Evolutionary conservation across 1,140 invertebrate species (phyloP), one percentile per base, ranked within the genome.

Genomic region (Halesus radiatus): DNA sequence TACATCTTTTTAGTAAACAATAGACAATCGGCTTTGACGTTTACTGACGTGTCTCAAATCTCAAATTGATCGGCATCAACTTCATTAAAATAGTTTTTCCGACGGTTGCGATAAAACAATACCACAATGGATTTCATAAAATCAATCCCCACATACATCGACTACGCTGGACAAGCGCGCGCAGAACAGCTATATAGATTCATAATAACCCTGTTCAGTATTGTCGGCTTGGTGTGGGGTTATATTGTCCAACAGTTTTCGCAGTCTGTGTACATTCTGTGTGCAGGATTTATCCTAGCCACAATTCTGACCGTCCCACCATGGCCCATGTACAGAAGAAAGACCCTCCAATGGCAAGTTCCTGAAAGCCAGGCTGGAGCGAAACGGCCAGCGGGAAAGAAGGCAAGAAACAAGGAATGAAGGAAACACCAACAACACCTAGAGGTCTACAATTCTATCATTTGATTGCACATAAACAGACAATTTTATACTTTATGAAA

Each of bases 241-340:
- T 98, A 97, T 79, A 92, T 96, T 22, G 96, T 97, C 85, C 97
- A 99, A 88, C 96, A 98, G 88, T 98, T 98, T 87, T 98, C 97
- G 0, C 96, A 98, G 87, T 98, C 97, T 6, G 94, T 98, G 20
- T 97, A 97, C 79, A 96, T 98, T 85, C 89, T 98, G n/a, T 95
- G 94, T 23, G 96, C 95, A 85, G 97, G 97, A 80, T 98, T 98
- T 87, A 88, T 95, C 0, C 88, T 98, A 80, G 96, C 96, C 66
- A 93, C 94, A 52, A 88, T 98, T 84, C 93, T 97, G 88, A 93
- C 93, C 86, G 85, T 98, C 85, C 97, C 97, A 56, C 96, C 97
- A 13, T 98, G 97, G 97, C 96, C 97, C 0, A 96, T 98, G 92
- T 98, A 96, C 85, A 91, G 96, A 37, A 91, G 92, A 78, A 97